Base-by-base conservation (phyloP, 2,113 vertebrate genomes). In the Pantherophis guttatus region DNA sequence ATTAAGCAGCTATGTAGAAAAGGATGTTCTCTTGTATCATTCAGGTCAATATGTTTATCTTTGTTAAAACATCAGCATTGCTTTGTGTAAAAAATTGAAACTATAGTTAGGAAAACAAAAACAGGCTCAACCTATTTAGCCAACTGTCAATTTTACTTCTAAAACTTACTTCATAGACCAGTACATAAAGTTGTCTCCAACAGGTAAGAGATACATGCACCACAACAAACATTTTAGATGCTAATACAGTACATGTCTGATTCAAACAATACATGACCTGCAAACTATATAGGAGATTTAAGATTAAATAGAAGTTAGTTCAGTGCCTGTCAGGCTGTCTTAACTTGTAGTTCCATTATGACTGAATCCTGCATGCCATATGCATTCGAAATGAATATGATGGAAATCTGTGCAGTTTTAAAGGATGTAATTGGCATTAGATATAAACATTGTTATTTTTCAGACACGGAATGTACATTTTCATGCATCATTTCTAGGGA, bases 401-500 rank as follows among this genome's bases (percentile, higher is more conserved):
- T 65, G 81, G 21, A 86, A 90, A 90, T 54, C 39, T 90, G 91
- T 94, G 88, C 65, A 70, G 92, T 89, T 91, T 93, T 96, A 95
- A 93, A 93, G 92, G 95, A 58, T 24, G 62, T 93, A 58, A 85
- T 88, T 94, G 87, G 88, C 48, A 86, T 94, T 94, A 94, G 91
- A 94, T 85, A 94, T 70, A 90, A 94, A 53, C 50, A 89, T 65
- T 95, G 85, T 94, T 94, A 93, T 96, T 95, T 62, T 94, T 94
- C 92, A 90, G 94, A 93, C 81, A 85, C 24, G 48, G 1, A 3
- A 57, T 88, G 48, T 89, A 87, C 23, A 50, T 94, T 92, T 50
- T 96, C 91, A 96, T 91, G 95, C 94, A 96, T 94, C 93, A 96
- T 94, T 93, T 91, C 48, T 39, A 91, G 95, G 9, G 50, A 85